phyloP scores from a whole-genome alignment of 2,113 vertebrate species.

The Petrocephalus zakoni region DNA sequence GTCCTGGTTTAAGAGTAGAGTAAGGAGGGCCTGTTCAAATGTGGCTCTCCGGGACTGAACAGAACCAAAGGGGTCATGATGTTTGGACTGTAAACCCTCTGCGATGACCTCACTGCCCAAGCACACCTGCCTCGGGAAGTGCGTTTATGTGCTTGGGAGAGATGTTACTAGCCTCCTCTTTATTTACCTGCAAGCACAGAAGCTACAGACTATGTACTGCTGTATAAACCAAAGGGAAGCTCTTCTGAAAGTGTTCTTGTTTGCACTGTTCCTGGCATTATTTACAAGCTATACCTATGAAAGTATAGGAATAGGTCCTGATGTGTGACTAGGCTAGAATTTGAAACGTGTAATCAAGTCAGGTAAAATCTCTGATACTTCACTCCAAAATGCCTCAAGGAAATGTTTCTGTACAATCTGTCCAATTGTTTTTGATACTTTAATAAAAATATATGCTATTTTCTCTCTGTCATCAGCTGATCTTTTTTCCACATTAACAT shows the following conservation, averaged over 20 bases:
- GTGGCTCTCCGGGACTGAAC: not conserved
- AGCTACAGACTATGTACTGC: conserved; percentile 43
- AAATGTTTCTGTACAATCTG: conserved; percentile 29
- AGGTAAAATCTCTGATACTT: conserved; percentile 15
- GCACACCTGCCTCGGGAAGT: not conserved
- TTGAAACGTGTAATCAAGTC: conserved; percentile 13
- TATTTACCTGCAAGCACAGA: conserved; percentile 43
- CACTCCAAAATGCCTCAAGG: conserved; percentile 14
- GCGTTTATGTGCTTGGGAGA: not conserved
- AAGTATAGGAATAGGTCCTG: not conserved
- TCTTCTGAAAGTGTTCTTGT: conserved; percentile 14
- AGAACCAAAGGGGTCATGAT: not conserved
- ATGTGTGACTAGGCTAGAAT: not conserved
- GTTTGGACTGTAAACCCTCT: not conserved
- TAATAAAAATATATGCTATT: conserved; percentile 41
- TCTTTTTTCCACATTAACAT: not conserved
- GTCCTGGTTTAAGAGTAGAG: not conserved
- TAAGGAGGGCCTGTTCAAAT: no score
- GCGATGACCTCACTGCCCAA: not conserved
- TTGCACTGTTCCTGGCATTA: not conserved
- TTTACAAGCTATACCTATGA: not conserved
- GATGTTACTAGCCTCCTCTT: conserved; percentile 36
- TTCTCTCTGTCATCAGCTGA: not conserved
- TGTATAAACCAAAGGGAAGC: conserved; percentile 25
- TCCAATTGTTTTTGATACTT: conserved; percentile 56